Base-by-base conservation (phyloP, 1,140 invertebrate genomes). In the Sitophilus oryzae region DNA sequence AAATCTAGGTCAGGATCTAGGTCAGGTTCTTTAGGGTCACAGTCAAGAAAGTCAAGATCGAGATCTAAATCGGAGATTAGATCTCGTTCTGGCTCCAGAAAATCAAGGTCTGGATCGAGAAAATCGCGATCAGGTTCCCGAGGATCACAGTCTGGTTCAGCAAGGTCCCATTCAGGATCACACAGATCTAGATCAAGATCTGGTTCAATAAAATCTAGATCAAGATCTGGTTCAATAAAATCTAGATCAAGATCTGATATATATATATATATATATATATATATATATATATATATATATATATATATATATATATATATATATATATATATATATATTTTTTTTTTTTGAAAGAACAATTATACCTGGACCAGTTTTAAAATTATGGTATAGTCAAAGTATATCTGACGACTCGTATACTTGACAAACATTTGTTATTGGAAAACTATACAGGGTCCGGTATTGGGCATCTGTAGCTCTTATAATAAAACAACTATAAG, bases 1-100 rank as follows among this genome's bases (percentile, higher is more conserved):
- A 44, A 30, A 19, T 73, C 72, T 0, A 66, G 62, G 11, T 73
- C n/a, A n/a, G n/a, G n/a, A n/a, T n/a, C 73, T 0, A 66, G 63
- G 48, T 59, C 61, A 19, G 42, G 59, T 30, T 52, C 49, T 15
- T n/a, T 3, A 19, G 45, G 35, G 47, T 43, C 21, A 52, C 9
- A 22, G 15, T 59, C 53, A 6, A 16, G 46, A 11, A 30, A 30
- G 11, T 50, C 48, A 25, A 53, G 61, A 2, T 71, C 72, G 0
- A 56, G 66, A 8, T 75, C 73, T 21, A 59, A 69, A 2, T 44
- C 42, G 8, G 42, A 4, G 43, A 74, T 71, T 5, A 52, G 67
- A 41, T 73, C 19, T 65, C 52, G 52, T 55, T 68, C 65, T 8
- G 44, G 63, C 21, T 74, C 71, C 37, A 51, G 60, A 6, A 58